Percentiles rank a stretch among this genome's conserved stretches.
These are phyloP conservation scores for Falcaria lacertinaria DNA, from an alignment of 2,888 invertebrate genomes.

Conservation along the genomic window DNA sequence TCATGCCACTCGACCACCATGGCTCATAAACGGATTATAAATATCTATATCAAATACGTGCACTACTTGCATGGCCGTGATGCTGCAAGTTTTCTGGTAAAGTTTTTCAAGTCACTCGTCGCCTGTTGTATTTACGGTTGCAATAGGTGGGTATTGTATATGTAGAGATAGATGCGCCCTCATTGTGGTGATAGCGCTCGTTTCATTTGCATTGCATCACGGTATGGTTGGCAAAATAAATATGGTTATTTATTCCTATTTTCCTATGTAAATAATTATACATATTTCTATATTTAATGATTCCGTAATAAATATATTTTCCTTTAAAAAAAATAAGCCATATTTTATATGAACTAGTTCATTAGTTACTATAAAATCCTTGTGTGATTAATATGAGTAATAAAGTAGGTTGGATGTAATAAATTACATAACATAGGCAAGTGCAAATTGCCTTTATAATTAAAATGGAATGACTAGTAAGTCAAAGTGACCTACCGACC, in stretches of 20 bases:
- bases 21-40: neutral
- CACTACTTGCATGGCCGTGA: constrained; percentile 9
- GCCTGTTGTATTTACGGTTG: constrained; percentile 13
- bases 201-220: constrained; percentile 64
- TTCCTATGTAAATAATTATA: constrained; percentile 6
- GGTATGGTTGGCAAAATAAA: constrained; percentile 30
- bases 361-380: no score
- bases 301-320: no score
- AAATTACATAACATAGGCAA: no score
- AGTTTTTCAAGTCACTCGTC: constrained; percentile 19
- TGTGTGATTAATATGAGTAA: no score
- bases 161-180: constrained; percentile 18
- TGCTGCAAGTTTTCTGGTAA: constrained; percentile 18
- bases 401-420: no score
- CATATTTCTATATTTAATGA: no score
- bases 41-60: neutral
- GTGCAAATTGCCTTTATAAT: no score
- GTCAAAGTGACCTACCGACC: no score
- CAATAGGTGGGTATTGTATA: constrained; percentile 4
- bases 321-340: no score
- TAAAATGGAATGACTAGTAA: no score
- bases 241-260: neutral
- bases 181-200: constrained; percentile 33
- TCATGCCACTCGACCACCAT: no score
- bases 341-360: no score